These are phyloP conservation scores for Octodon degus DNA, from an alignment of 2,113 vertebrate species.

Conservation along the genomic window DNA sequence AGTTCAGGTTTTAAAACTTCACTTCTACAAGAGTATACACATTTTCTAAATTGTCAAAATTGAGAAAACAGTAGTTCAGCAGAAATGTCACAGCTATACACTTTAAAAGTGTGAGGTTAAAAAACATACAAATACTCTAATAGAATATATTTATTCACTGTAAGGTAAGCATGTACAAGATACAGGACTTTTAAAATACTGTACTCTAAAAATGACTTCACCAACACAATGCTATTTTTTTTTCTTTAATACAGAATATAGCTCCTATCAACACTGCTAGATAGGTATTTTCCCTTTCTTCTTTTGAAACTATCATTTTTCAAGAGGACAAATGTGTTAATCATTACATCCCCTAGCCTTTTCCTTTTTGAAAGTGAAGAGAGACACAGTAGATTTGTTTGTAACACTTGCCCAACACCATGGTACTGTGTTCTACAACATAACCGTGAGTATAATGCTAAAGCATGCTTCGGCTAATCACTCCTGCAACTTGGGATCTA, in stretches of 20 bases:
- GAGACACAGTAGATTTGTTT: background rate
- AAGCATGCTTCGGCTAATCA: background rate
- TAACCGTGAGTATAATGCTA: background rate
- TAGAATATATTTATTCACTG: conserved; percentile 10
- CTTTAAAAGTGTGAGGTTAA: background rate
- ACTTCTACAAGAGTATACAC: background rate
- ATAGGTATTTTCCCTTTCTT: background rate
- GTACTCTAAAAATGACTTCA: background rate
- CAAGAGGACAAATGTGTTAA: background rate
- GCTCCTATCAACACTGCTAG: background rate
- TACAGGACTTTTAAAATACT: background rate
- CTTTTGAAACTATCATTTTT: conserved; percentile 18
- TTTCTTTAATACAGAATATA: background rate
- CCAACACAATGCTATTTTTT: background rate
- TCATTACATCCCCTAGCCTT: background rate
- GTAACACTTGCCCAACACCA: background rate
- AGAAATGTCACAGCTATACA: background rate
- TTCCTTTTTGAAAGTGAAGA: conserved; percentile 37
- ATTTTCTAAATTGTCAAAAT: conserved; percentile 18
- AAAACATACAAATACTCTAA: background rate
- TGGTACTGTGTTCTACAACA: background rate
- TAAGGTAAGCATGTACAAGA: background rate
- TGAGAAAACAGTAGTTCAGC: background rate
- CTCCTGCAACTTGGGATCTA: background rate
- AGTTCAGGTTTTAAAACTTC: background rate